These are phyloP conservation scores for Lophotis ruficrista DNA, from an alignment of 2,113 vertebrate genomes.

Conservation along the genomic window DNA sequence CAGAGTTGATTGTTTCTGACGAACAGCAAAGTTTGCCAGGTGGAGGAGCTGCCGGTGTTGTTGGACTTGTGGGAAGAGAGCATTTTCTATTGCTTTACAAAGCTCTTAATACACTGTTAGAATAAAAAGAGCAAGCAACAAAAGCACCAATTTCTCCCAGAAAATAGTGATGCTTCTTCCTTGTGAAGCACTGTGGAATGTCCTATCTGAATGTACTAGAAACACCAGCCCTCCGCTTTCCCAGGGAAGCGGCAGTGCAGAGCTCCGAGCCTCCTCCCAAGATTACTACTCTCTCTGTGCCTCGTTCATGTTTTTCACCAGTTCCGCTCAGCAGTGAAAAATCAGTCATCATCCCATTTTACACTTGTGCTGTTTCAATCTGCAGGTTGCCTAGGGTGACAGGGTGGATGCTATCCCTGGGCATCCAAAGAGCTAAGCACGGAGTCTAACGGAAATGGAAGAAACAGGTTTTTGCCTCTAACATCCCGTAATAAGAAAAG, in stretches of 20 bases:
- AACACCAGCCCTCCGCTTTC: not conserved
- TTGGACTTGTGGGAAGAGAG: not conserved
- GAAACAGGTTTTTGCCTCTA: not conserved
- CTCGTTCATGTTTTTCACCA: not conserved
- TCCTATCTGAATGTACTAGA: not conserved
- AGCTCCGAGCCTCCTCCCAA: not conserved
- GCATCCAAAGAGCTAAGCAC: not conserved
- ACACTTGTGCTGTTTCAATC: not conserved
- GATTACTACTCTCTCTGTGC: not conserved
- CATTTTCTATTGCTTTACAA: not conserved
- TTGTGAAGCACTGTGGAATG: not conserved
- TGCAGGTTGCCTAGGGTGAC: not conserved
- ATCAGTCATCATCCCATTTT: not conserved
- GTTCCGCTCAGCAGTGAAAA: not conserved
- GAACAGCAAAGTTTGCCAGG: not conserved
- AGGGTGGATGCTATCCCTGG: not conserved
- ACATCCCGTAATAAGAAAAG: not conserved
- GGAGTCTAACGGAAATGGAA: not conserved
- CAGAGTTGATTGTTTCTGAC: not conserved
- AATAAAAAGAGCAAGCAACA: not conserved
- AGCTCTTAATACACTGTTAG: not conserved
- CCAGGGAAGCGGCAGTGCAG: not conserved
- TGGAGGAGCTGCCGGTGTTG: not conserved
- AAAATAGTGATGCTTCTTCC: not conserved
- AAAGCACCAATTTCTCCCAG: not conserved